Conservation (phyloP, 1,140 invertebrate genomes). For the Onthophagus taurus region DNA sequence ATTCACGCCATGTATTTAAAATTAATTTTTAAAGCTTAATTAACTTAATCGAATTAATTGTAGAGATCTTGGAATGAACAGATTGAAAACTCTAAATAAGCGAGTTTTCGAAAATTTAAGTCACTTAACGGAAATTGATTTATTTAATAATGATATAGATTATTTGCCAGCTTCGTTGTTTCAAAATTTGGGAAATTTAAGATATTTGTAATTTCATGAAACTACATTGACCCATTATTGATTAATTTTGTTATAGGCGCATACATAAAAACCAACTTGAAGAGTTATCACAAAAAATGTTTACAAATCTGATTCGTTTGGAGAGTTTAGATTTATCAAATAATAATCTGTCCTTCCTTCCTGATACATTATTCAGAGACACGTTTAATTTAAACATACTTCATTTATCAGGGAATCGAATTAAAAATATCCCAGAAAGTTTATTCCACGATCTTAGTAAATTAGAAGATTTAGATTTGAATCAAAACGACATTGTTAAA, state of each 20-base stretch:
- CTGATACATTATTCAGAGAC: slow-evolving; percentile 51
- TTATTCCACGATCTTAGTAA: slow-evolving; percentile 37
- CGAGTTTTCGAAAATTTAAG: slow-evolving; percentile 60
- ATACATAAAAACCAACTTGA: slow-evolving; percentile 65
- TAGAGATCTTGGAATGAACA: slow-evolving; percentile 68
- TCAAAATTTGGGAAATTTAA: slow-evolving; percentile 56
- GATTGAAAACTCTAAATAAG: slow-evolving; percentile 60
- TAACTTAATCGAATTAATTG: slow-evolving; percentile 23
- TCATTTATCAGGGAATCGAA: slow-evolving; percentile 52
- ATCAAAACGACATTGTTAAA: slow-evolving; percentile 39
- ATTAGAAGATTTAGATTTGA: slow-evolving; percentile 44
- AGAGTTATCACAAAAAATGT: slow-evolving; percentile 55
- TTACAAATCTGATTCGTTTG: slow-evolving; percentile 53
- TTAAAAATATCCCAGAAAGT: slow-evolving; percentile 35
- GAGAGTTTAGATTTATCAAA: slow-evolving; percentile 64
- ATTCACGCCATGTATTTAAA: slow-evolving; percentile 58
- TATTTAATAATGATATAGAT: slow-evolving; percentile 70
- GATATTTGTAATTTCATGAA: slow-evolving; percentile 51
- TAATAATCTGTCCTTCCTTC: slow-evolving; percentile 55
- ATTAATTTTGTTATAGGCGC: slow-evolving; percentile 40
- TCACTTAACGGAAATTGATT: slow-evolving; percentile 59
- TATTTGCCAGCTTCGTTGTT: slow-evolving; percentile 66
- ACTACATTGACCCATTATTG: neutral
- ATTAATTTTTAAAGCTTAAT: too few relatives aligned
- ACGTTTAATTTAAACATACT: slow-evolving; percentile 53